Evolutionary conservation across 2,113 vertebrate genomes (phyloP), one percentile per base, ranked within the genome.

Genomic region (Catharus bicknelli): DNA sequence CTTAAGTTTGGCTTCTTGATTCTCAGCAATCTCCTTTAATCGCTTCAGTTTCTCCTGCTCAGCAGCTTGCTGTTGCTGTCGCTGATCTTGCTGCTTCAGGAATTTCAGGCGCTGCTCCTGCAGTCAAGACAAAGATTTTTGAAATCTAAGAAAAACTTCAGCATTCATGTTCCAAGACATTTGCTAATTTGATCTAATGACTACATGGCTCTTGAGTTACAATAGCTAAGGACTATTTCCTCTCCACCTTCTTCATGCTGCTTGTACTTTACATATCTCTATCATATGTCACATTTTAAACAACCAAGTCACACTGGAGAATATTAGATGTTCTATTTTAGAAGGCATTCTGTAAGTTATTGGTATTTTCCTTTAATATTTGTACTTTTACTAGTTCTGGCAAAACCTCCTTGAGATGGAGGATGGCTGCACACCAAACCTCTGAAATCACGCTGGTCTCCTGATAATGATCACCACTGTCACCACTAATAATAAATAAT

Each of bases 41-140:
- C 98, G 96, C 95, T 98, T 98, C 7, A 99, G 98, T 88, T 99
- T 99, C 93, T 99, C 98, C 97, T 99, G 99, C 51, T 99, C 99
- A 4, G 98, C 98, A 19, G 97, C 98, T 90, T 99, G 98, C 78
- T 99, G 99, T 54, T 98, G 99, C 67, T 99, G 98, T 45, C 98
- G 98, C 80, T 99, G 98, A 93, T 99, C 99, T 89, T 99, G 99
- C 95, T 99, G 99, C 82, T 99, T 99, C 90, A 99, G 96, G 90
- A 98, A 98, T 80, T 98, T 98, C 92, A 99, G 90, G 5, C 99
- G 98, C 93, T 99, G 99, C 50, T 99, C 99, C 99, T 99, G 66
- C 25, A 94, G 55, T 32, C 34, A 67, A 77, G 15, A 57, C 32
- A 87, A 76, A 30, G 38, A 53, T 30, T 21, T 48, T 26, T 50